Conservation (phyloP, 2,113 vertebrate species). For the Tautogolabrus adspersus region DNA sequence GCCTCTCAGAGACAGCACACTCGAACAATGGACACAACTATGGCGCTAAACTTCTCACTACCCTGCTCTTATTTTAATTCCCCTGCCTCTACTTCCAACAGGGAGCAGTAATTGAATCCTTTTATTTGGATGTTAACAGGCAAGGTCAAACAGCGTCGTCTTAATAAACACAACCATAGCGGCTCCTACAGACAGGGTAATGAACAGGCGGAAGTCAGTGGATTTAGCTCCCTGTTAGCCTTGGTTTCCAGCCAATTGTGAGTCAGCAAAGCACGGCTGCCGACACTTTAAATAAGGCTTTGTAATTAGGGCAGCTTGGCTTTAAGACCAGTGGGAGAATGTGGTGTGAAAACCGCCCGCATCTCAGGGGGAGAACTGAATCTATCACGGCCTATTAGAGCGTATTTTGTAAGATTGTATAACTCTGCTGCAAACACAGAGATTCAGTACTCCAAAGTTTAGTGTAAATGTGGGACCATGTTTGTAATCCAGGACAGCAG, state of each 20-base stretch:
- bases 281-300: slow-evolving; percentile 48
- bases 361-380: slow-evolving; percentile 11
- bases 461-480: background rate
- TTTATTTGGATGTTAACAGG: slow-evolving; percentile 64
- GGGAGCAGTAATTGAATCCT: slow-evolving; percentile 61
- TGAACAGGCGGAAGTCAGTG: slow-evolving; percentile 38
- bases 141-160: slow-evolving; percentile 55
- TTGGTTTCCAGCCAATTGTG: slow-evolving; percentile 56
- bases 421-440: background rate
- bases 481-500: slow-evolving; percentile 2
- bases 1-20: slow-evolving; percentile 47
- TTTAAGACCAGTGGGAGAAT: slow-evolving; percentile 37
- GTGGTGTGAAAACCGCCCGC: slow-evolving; percentile 36
- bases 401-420: slow-evolving; percentile 26
- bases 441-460: background rate
- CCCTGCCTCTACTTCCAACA: slow-evolving; percentile 49
- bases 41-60: slow-evolving; percentile 43
- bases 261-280: slow-evolving; percentile 61
- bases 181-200: slow-evolving; percentile 32
- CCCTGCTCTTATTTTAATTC: slow-evolving; percentile 51
- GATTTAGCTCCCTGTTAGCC: slow-evolving; percentile 54
- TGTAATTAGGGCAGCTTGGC: slow-evolving; percentile 57
- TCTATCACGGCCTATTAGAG: slow-evolving; percentile 11
- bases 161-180: slow-evolving; percentile 37
- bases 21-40: slow-evolving; percentile 53